phyloP scores from a whole-genome alignment of 2,797 vertebrate species.

The Gymnoscopelus braueri region DNA sequence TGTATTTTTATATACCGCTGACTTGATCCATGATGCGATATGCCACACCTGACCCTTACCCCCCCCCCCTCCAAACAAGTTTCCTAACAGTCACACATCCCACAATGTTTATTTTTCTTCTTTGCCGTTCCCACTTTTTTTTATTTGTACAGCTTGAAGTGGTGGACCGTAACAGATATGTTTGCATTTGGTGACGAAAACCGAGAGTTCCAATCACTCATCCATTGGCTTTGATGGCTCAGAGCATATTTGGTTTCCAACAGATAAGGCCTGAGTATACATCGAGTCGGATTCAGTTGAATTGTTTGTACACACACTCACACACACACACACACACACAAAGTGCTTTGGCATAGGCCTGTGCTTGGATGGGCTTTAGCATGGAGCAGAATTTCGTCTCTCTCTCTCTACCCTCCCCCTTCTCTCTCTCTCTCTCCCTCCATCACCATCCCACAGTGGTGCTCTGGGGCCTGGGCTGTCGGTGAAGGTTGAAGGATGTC shows the following conservation, averaged over 20 bases:
- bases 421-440: slow-evolving; percentile 22
- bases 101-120: slow-evolving; percentile 58
- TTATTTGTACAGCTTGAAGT: slow-evolving; percentile 79
- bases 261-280: slow-evolving; percentile 76
- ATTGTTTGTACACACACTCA: slow-evolving; percentile 71
- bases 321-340: slow-evolving; percentile 53
- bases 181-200: slow-evolving; percentile 73
- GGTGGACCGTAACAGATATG: slow-evolving; percentile 70
- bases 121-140: slow-evolving; percentile 53
- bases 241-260: slow-evolving; percentile 75
- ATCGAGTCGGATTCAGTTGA: slow-evolving; percentile 70
- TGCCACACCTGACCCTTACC: slow-evolving; percentile 29
- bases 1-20: slow-evolving; percentile 39
- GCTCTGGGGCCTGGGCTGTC: slow-evolving; percentile 60
- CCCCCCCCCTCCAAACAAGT: slow-evolving; percentile 22
- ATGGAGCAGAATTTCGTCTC: slow-evolving; percentile 56
- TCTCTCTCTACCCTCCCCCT: background rate
- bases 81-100: slow-evolving; percentile 58
- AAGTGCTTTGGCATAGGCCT: slow-evolving; percentile 64
- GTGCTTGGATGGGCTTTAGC: slow-evolving; percentile 64
- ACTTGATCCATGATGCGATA: slow-evolving; percentile 37
- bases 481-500: slow-evolving; percentile 74
- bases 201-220: slow-evolving; percentile 68
- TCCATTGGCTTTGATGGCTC: slow-evolving; percentile 74
- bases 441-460: slow-evolving; percentile 39